Evolutionary conservation across 2,797 vertebrate species (phyloP).

Genomic region (Pipistrellus pygmaeus): DNA sequence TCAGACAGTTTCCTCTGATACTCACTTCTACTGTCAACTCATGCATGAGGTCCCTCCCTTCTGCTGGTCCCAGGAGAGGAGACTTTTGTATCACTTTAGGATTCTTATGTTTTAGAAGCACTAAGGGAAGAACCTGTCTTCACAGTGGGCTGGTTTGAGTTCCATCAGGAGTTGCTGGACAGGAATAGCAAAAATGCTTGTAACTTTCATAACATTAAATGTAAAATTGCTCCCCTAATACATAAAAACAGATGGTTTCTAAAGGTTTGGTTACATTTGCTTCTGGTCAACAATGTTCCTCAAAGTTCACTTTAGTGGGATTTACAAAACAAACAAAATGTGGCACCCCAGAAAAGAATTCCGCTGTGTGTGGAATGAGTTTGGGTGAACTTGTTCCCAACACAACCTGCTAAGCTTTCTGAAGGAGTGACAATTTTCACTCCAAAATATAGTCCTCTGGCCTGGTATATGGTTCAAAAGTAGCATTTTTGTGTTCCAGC

Average conservation of each 20-base stretch:
- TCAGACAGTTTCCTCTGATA: not conserved
- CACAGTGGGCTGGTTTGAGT: not conserved
- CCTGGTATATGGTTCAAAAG: not conserved
- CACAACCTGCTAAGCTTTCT: not conserved
- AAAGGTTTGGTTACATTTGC: not conserved
- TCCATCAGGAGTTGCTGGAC: not conserved
- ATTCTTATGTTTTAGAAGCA: not conserved
- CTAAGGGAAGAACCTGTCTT: not conserved
- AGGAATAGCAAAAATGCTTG: not conserved
- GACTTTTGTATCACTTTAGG: not conserved
- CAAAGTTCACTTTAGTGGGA: not conserved
- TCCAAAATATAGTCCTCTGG: not conserved
- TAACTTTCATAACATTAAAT: not conserved
- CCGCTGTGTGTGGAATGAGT: not conserved
- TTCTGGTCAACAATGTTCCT: not conserved
- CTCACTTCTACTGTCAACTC: not conserved
- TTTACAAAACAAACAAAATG: not conserved
- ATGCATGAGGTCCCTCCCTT: not conserved
- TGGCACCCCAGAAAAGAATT: not conserved
- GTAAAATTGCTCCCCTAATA: conserved; percentile 3
- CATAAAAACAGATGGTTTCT: not conserved
- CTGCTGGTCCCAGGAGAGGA: not conserved
- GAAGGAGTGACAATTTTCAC: not conserved
- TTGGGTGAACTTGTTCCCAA: not conserved
- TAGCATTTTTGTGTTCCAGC: not conserved